Percentiles rank a stretch among this genome's conserved stretches.
phyloP scores from a whole-genome alignment of 2,797 vertebrate genomes.

The Numenius phaeopus region DNA sequence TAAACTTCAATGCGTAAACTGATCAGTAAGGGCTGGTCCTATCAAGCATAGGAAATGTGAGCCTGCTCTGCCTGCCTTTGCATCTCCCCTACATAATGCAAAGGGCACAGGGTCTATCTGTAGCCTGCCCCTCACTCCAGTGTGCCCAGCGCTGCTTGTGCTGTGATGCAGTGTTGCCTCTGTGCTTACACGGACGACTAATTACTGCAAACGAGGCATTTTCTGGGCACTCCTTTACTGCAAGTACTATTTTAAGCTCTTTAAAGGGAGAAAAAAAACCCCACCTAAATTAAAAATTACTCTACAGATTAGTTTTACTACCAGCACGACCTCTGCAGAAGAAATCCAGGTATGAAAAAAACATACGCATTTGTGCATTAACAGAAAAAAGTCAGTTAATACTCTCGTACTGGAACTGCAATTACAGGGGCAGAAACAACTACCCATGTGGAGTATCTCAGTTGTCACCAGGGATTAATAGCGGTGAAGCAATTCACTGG shows the following conservation, averaged over 20 bases:
- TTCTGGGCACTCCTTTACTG: background rate
- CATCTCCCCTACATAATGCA: background rate
- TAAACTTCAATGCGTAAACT: background rate
- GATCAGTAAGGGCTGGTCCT: background rate
- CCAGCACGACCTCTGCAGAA: background rate
- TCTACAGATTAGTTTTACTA: background rate
- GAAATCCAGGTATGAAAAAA: background rate
- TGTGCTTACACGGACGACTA: background rate
- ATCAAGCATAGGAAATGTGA: background rate
- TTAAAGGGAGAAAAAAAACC: background rate
- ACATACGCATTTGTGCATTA: background rate
- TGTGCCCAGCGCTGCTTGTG: background rate
- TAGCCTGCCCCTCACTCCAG: background rate
- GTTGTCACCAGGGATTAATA: background rate
- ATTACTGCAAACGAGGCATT: background rate
- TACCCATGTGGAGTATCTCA: background rate
- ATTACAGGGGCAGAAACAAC: background rate
- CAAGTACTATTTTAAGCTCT: background rate
- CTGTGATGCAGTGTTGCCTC: background rate
- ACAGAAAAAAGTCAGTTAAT: background rate
- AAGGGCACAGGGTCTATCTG: rapidly evolving
- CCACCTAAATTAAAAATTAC: background rate
- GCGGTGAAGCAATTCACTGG: background rate
- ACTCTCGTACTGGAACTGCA: background rate
- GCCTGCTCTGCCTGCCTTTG: background rate